phyloP scores from a whole-genome alignment of 2,797 vertebrate species.

The Psittacula echo region DNA sequence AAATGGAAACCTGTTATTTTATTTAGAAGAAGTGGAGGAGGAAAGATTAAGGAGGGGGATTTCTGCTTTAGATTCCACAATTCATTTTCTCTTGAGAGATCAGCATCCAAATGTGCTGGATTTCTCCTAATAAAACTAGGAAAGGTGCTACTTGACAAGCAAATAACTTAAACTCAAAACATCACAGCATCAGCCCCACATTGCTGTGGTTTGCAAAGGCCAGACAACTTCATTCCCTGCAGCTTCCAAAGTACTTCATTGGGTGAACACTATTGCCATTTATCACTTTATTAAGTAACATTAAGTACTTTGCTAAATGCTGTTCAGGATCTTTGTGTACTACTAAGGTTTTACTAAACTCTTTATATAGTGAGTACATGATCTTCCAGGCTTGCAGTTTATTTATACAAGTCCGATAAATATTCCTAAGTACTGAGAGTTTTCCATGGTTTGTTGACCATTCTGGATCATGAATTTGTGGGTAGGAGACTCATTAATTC shows the following conservation, averaged over 20 bases:
- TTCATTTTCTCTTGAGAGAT: neutral
- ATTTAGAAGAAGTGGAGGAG: neutral
- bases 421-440: neutral
- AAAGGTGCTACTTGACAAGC: neutral
- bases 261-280: neutral
- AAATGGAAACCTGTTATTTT: neutral
- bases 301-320: neutral
- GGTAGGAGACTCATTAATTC: neutral
- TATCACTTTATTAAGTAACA: neutral
- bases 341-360: neutral
- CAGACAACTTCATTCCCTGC: neutral
- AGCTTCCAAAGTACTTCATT: neutral
- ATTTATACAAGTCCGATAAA: neutral
- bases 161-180: neutral
- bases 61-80: neutral
- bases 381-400: neutral
- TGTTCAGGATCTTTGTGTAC: neutral
- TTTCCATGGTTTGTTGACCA: neutral
- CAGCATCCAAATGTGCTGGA: neutral
- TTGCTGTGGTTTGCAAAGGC: rapidly evolving
- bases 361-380: neutral
- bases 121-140: neutral
- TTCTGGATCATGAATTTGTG: neutral
- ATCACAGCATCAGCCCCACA: neutral
- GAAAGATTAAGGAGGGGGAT: neutral